These are phyloP conservation scores for Heliocidaris tuberculata DNA, from an alignment of 35 echinoderm and acorn worm species.

Conservation along the genomic window DNA sequence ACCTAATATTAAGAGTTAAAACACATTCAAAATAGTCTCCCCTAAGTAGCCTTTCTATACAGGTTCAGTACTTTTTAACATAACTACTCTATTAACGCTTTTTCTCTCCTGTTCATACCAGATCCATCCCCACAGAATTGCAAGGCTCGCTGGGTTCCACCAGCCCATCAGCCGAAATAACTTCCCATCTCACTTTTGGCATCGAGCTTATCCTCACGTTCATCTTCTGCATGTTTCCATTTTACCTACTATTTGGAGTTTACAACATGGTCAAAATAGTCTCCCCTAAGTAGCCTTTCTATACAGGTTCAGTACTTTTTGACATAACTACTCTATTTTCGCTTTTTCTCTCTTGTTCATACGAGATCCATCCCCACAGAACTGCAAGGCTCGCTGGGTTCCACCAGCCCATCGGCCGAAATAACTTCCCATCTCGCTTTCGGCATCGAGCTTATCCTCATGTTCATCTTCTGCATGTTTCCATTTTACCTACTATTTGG, in stretches of 20 bases:
- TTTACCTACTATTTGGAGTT: no score
- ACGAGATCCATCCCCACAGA: constrained; percentile 63
- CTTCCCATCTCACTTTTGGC: constrained; percentile 77
- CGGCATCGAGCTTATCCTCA: constrained; percentile 75
- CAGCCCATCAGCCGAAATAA: constrained; percentile 49
- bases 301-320: no score
- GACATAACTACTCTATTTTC: no score
- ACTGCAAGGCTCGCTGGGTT: constrained; percentile 74
- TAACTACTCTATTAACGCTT: no score
- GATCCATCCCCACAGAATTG: constrained; percentile 63
- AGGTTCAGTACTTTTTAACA: no score
- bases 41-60: no score
- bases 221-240: background rate
- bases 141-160: constrained; percentile 75
- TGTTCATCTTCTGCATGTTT: no score
- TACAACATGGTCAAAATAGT: no score
- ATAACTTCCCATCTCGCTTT: constrained; percentile 79
- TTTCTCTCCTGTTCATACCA: constrained; percentile 42
- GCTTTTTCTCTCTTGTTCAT: constrained; percentile 14
- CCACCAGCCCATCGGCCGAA: constrained; percentile 38
- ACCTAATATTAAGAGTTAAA: no score
- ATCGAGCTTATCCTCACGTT: constrained; percentile 81
- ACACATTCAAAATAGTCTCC: no score
- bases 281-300: no score
- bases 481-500: no score